phyloP scores from a whole-genome alignment of 2,888 invertebrate species.

The Helicoverpa assulta region DNA sequence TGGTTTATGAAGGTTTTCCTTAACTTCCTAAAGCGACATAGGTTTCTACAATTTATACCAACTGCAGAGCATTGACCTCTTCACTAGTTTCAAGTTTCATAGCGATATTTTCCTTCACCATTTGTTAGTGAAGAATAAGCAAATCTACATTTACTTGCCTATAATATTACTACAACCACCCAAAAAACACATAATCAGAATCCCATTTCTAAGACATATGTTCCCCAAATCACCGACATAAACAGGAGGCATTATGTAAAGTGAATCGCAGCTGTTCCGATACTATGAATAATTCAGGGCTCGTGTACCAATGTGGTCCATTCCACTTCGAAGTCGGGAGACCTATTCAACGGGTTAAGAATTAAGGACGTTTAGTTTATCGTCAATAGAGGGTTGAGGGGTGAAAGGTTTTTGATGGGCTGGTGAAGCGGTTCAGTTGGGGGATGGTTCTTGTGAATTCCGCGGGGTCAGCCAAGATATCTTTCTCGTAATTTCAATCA shows the following conservation, averaged over 20 bases:
- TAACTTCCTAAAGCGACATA: too few species aligned
- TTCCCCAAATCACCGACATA: conserved; percentile 44
- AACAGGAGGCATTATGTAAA: conserved; percentile 63
- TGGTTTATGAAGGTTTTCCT: too few species aligned
- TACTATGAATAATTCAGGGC: conserved; percentile 51
- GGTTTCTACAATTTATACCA: too few species aligned
- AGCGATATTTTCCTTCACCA: too few species aligned
- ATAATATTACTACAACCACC: background rate
- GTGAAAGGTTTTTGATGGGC: background rate
- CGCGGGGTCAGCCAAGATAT: too few species aligned
- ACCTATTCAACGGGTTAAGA: conserved; percentile 35
- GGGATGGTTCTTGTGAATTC: background rate
- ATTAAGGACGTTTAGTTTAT: conserved; percentile 43
- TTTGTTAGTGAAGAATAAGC: too few species aligned
- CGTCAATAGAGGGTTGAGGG: background rate
- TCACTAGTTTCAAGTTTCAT: too few species aligned
- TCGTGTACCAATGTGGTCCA: conserved; percentile 37
- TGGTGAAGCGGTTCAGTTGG: background rate
- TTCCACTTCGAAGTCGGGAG: conserved; percentile 28
- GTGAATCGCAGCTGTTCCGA: conserved; percentile 51
- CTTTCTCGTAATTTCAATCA: too few species aligned
- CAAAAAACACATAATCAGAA: conserved; percentile 38
- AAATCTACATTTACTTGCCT: too few species aligned
- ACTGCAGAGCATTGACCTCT: too few species aligned
- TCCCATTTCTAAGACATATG: conserved; percentile 31